Evolutionary conservation across 2,888 invertebrate species (phyloP).

Genomic region (Folsomia manolachei): DNA sequence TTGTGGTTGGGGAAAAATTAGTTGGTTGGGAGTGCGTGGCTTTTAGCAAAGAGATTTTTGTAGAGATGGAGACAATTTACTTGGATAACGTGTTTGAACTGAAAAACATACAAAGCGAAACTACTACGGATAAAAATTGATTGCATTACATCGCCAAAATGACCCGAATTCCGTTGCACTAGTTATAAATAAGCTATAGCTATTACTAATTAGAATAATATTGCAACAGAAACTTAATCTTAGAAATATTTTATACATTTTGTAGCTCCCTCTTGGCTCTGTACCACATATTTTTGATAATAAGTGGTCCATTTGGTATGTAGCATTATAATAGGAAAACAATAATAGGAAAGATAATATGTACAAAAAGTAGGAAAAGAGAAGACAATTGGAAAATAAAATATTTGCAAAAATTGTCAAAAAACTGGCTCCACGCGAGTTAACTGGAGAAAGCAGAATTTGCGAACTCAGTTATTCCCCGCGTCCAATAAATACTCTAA

Average conservation of each 20-base stretch:
- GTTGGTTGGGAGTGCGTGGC: too few relatives aligned
- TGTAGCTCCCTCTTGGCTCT: conserved; percentile 7
- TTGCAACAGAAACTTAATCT: conserved; percentile 7
- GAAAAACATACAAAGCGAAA: neutral
- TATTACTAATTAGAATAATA: neutral
- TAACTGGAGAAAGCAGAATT: too few relatives aligned
- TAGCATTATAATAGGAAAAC: too few relatives aligned
- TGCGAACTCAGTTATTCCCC: too few relatives aligned
- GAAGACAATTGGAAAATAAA: too few relatives aligned
- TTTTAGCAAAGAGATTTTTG: too few relatives aligned
- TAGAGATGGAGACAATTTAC: neutral
- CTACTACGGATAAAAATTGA: neutral
- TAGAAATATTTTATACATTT: conserved; percentile 2
- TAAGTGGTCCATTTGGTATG: neutral
- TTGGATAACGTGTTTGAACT: neutral
- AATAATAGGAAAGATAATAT: too few relatives aligned
- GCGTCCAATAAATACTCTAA: too few relatives aligned
- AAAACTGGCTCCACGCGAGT: too few relatives aligned
- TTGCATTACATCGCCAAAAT: conserved; percentile 8
- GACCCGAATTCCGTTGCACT: conserved; percentile 11
- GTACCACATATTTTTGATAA: neutral
- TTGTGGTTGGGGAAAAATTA: too few relatives aligned
- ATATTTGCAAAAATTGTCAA: too few relatives aligned
- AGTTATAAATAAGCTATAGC: neutral
- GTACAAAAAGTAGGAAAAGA: too few relatives aligned